Evolutionary conservation across 2,113 vertebrate species (phyloP).

Genomic region (Cariama cristata): DNA sequence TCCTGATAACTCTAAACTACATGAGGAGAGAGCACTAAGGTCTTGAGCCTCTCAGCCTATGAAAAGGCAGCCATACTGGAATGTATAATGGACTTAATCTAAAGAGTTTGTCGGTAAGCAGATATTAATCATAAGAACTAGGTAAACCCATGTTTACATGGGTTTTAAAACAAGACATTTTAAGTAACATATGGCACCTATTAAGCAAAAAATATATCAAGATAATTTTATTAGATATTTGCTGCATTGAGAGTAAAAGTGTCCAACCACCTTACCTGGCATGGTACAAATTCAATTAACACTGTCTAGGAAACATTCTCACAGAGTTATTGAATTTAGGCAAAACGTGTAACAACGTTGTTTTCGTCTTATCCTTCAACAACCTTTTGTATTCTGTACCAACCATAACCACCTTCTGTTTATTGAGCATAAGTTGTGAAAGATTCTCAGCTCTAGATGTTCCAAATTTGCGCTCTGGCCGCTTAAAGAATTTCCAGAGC

Average conservation of each 20-base stretch:
- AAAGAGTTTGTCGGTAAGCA: neutral
- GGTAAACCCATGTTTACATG: neutral
- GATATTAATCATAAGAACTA: neutral
- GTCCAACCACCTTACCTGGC: neutral
- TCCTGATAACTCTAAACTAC: neutral
- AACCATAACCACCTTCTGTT: neutral
- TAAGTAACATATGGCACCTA: rapidly evolving
- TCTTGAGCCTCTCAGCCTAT: neutral
- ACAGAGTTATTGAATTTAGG: neutral
- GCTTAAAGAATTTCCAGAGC: neutral
- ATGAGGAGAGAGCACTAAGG: neutral
- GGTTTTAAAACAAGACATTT: neutral
- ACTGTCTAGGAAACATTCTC: neutral
- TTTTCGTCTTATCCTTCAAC: neutral
- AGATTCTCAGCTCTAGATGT: neutral
- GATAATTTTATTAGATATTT: neutral
- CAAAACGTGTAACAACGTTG: neutral
- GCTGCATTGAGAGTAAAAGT: neutral
- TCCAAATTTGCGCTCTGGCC: neutral
- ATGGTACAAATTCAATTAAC: neutral
- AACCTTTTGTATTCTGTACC: neutral
- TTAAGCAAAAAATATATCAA: neutral
- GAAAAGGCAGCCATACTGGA: neutral
- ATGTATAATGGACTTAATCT: rapidly evolving
- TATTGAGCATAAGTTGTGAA: no score